Evolutionary conservation across 2,797 vertebrate genomes (phyloP).

Genomic region (Periophthalmus magnuspinnatus): DNA sequence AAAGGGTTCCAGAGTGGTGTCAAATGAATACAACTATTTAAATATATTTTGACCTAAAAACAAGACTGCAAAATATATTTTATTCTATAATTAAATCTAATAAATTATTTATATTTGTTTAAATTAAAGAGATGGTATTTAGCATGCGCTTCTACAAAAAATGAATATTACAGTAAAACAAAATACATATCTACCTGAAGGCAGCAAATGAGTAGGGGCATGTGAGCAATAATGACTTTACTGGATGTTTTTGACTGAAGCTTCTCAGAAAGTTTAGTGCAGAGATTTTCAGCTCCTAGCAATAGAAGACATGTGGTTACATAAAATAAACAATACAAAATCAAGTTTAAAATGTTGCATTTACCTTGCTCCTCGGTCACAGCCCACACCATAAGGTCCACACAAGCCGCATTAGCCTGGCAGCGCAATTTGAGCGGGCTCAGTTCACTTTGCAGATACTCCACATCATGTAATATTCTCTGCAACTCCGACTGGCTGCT

Average conservation of each 20-base stretch:
- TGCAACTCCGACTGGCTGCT: constrained; percentile 94
- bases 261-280: constrained; percentile 95
- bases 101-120: too few relatives aligned
- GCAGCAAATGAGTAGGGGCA: constrained; percentile 96
- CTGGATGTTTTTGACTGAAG: constrained; percentile 98
- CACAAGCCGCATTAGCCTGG: constrained; percentile 95
- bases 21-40: too few relatives aligned
- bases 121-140: neutral
- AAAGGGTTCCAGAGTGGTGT: too few relatives aligned
- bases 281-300: constrained; percentile 94
- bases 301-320: neutral
- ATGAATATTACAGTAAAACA: too few relatives aligned
- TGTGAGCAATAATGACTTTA: constrained; percentile 96
- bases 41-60: too few relatives aligned
- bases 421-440: constrained; percentile 93
- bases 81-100: too few relatives aligned
- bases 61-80: too few relatives aligned
- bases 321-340: neutral
- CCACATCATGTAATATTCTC: constrained; percentile 92
- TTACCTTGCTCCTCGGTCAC: constrained; percentile 97
- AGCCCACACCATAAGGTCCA: constrained; percentile 99
- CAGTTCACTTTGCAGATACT: constrained; percentile 89
- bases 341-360: neutral
- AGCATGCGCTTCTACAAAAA: neutral
- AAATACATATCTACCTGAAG: constrained; percentile 82